Evolutionary conservation across 2,888 invertebrate species (phyloP), one percentile per base, ranked within the genome.

Genomic region (Plebejus melissa): DNA sequence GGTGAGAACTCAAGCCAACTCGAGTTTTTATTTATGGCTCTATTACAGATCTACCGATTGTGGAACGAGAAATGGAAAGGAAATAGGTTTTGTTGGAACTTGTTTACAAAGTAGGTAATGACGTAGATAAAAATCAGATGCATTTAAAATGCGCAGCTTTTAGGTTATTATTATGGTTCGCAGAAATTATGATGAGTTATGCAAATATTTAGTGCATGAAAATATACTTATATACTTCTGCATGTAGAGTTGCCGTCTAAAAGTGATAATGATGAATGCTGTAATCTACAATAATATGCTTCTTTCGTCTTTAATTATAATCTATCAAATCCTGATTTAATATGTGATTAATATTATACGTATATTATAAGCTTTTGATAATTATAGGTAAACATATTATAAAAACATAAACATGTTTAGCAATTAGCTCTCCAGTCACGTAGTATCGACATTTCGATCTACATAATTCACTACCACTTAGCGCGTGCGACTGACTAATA

Each of bases 21-120:
- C 28, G 22, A 28, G 71, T 41, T 41, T 65, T 71, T 71, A 72
- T 72, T 72, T 72, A 72, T 72, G 13, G 32, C 72, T 72, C 50
- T 54, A 72, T 72, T 72, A 65, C 65, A 65, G 65, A 65, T 65
- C 65, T 32, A 36, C 65, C 22, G 32, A 65, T 65, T 65, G 65
- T 32, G 60, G 32, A 65, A 65, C 65, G 65, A 65, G 65, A 65
- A 65, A 65, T 65, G 36, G 65, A 65, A 65, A 65, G 65, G 65
- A 65, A 65, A 36, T 65, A 65, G 65, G 65, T 65, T 65, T 65
- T 13, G 32, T 65, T 65, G 65, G 32, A 65, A 65, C 32, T 32
- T 36, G 65, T 65, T 65, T 65, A 65, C 32, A 65, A 54, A 65
- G 65, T 36, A 16, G 5, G 32, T 65, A 65, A 65, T 65, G 22